Percentiles rank a stretch among this genome's conserved stretches.
These are phyloP conservation scores for Zaprionus obscuricornis DNA, from an alignment of 2,888 invertebrate species.

Conservation along the genomic window DNA sequence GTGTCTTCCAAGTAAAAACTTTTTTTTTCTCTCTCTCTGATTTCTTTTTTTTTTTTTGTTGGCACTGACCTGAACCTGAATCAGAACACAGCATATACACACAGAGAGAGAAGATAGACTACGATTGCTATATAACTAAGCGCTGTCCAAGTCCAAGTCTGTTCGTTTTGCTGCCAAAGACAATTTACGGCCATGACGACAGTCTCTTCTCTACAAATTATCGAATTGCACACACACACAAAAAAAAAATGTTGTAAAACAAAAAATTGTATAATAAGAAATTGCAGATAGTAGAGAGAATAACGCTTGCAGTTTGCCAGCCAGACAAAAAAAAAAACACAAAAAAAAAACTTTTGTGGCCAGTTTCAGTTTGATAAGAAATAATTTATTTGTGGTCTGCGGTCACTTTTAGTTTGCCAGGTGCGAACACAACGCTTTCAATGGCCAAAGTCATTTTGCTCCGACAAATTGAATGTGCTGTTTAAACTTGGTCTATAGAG, in stretches of 20 bases:
- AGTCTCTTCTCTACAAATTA: constrained; percentile 71
- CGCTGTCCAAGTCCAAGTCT: constrained; percentile 42
- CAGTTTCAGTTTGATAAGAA: constrained; percentile 67
- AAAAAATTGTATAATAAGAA: constrained; percentile 32
- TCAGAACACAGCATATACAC: too few relatives aligned
- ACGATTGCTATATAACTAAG: too few relatives aligned
- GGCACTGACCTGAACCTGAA: constrained; percentile 40
- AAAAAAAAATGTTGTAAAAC: constrained; percentile 29
- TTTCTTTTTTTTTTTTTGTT: too few relatives aligned
- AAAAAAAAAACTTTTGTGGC: constrained; percentile 71
- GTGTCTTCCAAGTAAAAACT: too few relatives aligned
- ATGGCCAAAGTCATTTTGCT: constrained; percentile 33
- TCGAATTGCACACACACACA: constrained; percentile 69
- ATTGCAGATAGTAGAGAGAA: constrained; percentile 68
- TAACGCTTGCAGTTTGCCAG: constrained; percentile 51
- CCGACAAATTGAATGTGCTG: constrained; percentile 27
- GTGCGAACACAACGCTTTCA: constrained; percentile 35
- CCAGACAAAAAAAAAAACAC: constrained; percentile 53
- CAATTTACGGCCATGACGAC: constrained; percentile 71
- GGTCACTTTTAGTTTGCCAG: constrained; percentile 34
- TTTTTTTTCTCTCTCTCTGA: too few relatives aligned
- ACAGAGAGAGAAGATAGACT: too few relatives aligned
- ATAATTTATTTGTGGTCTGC: constrained; percentile 73
- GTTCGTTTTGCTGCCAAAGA: constrained; percentile 72
- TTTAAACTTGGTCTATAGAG: too few relatives aligned